Evolutionary conservation across 2,797 vertebrate genomes (phyloP).

Genomic region (Cirrhinus mrigala): DNA sequence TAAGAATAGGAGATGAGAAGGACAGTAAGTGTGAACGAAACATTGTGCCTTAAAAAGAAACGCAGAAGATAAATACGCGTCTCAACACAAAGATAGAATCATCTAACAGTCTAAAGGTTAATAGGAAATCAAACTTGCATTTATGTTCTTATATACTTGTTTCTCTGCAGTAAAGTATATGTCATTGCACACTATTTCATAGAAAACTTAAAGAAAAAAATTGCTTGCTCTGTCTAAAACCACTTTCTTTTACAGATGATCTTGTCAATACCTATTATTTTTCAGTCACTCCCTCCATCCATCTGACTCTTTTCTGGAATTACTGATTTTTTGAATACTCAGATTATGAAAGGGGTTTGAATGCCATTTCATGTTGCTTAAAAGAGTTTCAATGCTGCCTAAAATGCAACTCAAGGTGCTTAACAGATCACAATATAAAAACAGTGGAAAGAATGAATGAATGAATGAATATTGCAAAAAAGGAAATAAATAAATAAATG

Average conservation of each 20-base stretch:
- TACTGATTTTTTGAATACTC: background rate
- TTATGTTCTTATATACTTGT: background rate
- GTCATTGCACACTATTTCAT: background rate
- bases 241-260: background rate
- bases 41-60: background rate
- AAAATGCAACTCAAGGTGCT: too few relatives aligned
- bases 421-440: too few relatives aligned
- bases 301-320: background rate
- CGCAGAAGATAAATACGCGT: background rate
- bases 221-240: background rate
- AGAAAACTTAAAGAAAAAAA: background rate
- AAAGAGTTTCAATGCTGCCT: background rate
- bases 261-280: background rate
- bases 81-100: background rate
- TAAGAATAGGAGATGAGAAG: conserved; percentile 8
- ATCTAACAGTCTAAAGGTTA: background rate
- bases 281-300: background rate
- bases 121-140: background rate
- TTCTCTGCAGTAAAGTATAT: background rate
- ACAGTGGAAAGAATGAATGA: too few relatives aligned
- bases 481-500: background rate
- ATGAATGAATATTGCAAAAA: background rate
- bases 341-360: background rate
- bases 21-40: background rate
- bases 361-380: background rate